A percentile compares a stretch with the other conserved stretches of the same genome.
Conservation (phyloP, 2,113 vertebrate genomes). For the Myrmecophaga tridactyla region DNA sequence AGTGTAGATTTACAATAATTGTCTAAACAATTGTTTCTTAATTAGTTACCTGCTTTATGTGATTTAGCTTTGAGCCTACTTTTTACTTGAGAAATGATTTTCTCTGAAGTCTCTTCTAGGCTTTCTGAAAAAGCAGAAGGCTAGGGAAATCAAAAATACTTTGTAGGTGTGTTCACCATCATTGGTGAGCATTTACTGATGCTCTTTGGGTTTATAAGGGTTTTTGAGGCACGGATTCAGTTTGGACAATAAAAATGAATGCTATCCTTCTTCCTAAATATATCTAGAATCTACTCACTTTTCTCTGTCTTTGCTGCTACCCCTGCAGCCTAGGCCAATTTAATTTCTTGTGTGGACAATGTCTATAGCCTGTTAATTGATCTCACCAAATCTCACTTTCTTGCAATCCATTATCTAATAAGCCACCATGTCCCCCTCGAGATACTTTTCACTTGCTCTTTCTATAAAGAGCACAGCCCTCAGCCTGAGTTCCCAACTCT, state of each 20-base stretch:
- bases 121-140: background rate
- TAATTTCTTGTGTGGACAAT: background rate
- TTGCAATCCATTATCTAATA: background rate
- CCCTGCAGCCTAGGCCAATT: background rate
- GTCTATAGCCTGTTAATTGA: background rate
- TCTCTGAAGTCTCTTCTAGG: background rate
- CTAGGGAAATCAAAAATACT: background rate
- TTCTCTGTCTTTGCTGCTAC: background rate
- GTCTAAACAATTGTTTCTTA: conserved; percentile 48
- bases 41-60: conserved; percentile 42
- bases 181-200: background rate
- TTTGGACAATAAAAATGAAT: background rate
- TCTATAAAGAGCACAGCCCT: background rate
- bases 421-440: background rate
- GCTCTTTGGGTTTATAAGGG: background rate
- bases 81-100: conserved; percentile 20
- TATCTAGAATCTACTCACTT: background rate
- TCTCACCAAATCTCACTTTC: background rate
- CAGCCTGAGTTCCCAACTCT: background rate
- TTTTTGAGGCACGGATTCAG: background rate
- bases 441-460: background rate
- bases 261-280: background rate
- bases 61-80: conserved; percentile 26
- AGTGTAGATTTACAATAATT: background rate
- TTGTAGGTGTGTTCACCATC: background rate